Base-by-base conservation (phyloP, 2,113 vertebrate genomes). In the Emydura subglobosa region DNA sequence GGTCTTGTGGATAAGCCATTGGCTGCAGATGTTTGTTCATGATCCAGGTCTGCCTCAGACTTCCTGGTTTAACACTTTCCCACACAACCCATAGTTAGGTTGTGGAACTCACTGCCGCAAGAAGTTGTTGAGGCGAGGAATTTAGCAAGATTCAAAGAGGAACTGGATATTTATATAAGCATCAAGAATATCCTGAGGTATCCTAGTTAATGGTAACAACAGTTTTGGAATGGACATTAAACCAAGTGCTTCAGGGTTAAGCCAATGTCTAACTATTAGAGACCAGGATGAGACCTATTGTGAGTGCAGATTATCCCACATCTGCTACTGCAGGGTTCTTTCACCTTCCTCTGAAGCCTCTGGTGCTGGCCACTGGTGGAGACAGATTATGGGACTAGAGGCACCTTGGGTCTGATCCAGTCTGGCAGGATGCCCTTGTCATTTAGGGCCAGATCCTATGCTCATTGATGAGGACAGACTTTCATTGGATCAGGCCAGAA, bases 401-500 rank as follows among this genome's bases (percentile, higher is more conserved):
- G 39, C 59, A 84, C 78, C 31, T 27, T 27, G 61, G n/a, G 11
- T 89, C 80, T 79, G 55, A 89, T 93, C 83, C 61, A 89, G 86
- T 47, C 47, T 89, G 91, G 50, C 86, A 94, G 86, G 87, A 51
- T 79, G 31, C 54, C 42, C 24, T 55, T 86, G 51, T 68, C 51
- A 17, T 44, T 10, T 50, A 82, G 76, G 42, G 79, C 81, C 22
- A 82, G 86, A 84, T 74, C 31, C 27, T 29, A 55, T 72, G 82
- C 22, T 5, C 84, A 68, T 79, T 65, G 12, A 76, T 53, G 49
- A 81, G 25, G 51, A 74, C 0, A 4, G 65, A 79, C 47, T 93
- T 79, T 13, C 78, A 91, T 54, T 34, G 27, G 39, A 74, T 79
- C 44, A 61, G 78, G 39, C 19, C 7, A 51, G 1, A 2, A 10